A percentile compares a stretch with the other conserved stretches of the same genome.
Evolutionary conservation across 2,113 vertebrate genomes (phyloP).

Genomic region (rat (Rattus norvegicus)): GRCr8 NC_086029.1:91170501-91171000

Average conservation of each 20-base stretch:
- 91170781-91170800: background rate
- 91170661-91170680: background rate
- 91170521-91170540: background rate
- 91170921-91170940: background rate
- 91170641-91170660: background rate
- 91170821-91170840: background rate
- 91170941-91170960: background rate
- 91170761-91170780: background rate
- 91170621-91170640: background rate
- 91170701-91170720: background rate
- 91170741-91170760: background rate
- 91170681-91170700: background rate
- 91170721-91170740: background rate
- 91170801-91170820: background rate
- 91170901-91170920: background rate
- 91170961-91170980: background rate
- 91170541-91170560: background rate
- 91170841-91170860: background rate
- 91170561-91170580: background rate
- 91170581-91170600: background rate
- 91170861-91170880: background rate
- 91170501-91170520: background rate
- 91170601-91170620: background rate
- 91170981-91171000: background rate
- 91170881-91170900: background rate